phyloP scores from a whole-genome alignment of 2,888 invertebrate species.

The Eledone cirrhosa region DNA sequence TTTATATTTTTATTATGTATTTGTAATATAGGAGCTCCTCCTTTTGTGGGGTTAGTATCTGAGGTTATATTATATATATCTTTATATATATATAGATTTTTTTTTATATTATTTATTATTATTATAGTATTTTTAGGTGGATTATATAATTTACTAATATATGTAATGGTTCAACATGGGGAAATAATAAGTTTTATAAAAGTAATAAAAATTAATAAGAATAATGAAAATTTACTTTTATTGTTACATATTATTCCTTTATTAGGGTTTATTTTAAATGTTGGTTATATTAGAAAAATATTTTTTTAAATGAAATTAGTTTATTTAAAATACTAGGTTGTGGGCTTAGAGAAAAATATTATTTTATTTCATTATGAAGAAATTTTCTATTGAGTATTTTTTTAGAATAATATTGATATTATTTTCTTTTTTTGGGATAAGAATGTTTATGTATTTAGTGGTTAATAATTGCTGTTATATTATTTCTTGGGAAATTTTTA shows the following conservation, averaged over 20 bases:
- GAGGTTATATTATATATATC: constrained; percentile 76
- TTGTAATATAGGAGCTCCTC: constrained; percentile 76
- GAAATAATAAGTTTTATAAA: not conserved
- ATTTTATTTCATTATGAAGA: constrained; percentile 33
- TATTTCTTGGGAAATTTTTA: not conserved
- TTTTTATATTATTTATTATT: constrained; percentile 71
- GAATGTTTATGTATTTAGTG: not conserved
- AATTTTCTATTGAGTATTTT: constrained; percentile 64
- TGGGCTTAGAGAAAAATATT: no score
- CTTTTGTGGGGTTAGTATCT: constrained; percentile 75
- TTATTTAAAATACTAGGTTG: no score
- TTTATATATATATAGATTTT: constrained; percentile 70
- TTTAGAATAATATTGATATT: not conserved
- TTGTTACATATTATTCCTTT: constrained; percentile 28
- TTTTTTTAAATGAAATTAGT: not conserved
- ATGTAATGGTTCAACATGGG: constrained; percentile 74
- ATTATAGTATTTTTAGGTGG: constrained; percentile 75
- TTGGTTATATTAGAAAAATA: constrained; percentile 29
- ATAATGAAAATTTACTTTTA: not conserved
- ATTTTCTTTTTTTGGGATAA: not conserved
- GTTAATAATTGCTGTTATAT: not conserved
- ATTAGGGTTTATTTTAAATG: constrained; percentile 17
- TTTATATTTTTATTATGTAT: constrained; percentile 74
- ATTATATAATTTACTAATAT: constrained; percentile 75
- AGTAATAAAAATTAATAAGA: not conserved